These are phyloP conservation scores for Leucophenga maculata DNA, from an alignment of 2,888 invertebrate species.

Conservation along the genomic window DNA sequence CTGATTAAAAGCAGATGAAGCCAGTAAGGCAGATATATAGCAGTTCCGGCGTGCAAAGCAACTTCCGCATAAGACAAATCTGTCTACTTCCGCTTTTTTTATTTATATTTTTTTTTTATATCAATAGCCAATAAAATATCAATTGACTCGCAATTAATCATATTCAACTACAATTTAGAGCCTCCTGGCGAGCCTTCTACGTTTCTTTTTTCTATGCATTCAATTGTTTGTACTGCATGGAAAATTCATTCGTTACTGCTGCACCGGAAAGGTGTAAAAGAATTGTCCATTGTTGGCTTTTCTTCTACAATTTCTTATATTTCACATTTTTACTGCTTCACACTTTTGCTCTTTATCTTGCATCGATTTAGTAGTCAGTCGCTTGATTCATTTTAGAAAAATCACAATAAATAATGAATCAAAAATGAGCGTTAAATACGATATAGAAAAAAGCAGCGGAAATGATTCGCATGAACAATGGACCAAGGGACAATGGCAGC, in stretches of 20 bases:
- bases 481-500: slow-evolving; percentile 31
- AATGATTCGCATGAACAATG: slow-evolving; percentile 29
- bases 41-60: slow-evolving; percentile 53
- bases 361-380: slow-evolving; percentile 36
- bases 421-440: slow-evolving; percentile 68
- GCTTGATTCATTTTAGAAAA: slow-evolving; percentile 51
- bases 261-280: slow-evolving; percentile 57
- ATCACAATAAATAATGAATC: slow-evolving; percentile 67
- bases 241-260: slow-evolving; percentile 12
- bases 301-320: slow-evolving; percentile 43
- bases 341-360: slow-evolving; percentile 52
- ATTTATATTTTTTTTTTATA: slow-evolving; percentile 18
- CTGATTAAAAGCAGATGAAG: slow-evolving; percentile 14
- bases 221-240: slow-evolving; percentile 13
- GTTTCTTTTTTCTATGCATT: background rate
- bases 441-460: slow-evolving; percentile 25
- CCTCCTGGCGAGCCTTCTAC: slow-evolving; percentile 20
- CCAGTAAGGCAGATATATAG: background rate
- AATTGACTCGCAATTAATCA: slow-evolving; percentile 70
- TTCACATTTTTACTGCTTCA: slow-evolving; percentile 50
- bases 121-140: slow-evolving; percentile 66
- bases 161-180: slow-evolving; percentile 51
- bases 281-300: slow-evolving; percentile 46
- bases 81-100: slow-evolving; percentile 18
- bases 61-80: slow-evolving; percentile 49